Evolutionary conservation across 2,888 invertebrate species (phyloP), one percentile per base, ranked within the genome.

Genomic region (Capitulum mitella): DNA sequence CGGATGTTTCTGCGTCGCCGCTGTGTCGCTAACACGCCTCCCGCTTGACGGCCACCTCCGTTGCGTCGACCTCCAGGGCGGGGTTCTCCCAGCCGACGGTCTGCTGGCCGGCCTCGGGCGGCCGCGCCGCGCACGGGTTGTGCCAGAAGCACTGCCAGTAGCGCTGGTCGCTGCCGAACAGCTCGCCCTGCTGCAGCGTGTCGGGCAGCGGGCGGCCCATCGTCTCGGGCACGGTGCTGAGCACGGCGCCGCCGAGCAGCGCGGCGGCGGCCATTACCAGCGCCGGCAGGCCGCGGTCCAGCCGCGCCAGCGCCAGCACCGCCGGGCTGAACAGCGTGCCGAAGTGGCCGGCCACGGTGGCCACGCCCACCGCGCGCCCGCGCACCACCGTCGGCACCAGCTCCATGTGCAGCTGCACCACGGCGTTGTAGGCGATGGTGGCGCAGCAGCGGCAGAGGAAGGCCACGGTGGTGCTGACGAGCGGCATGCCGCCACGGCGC

Each of bases 71-170:
- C 43, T 43, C 43, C 43, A 43, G 43, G 5, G 43, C 43, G 12
- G 43, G 26, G n/a, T 70, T 43, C 12, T 43, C 91, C n/a, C n/a
- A n/a, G n/a, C n/a, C 61, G 3, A 32, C 19, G 16, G 3, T 19
- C 64, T 37, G 22, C 3, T 22, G 34, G 5, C 37, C 37, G 34
- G 19, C 37, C 22, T 22, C 51, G 19, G 19, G 3, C 12, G 22
- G 51, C 19, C 5, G 8, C 61, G 34, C 32, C 34, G 34, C 16
- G 2, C 1, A 70, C 37, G 37, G 70, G 19, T 37, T 34, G 22
- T 37, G 32, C 22, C 75, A 75, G 75, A 29, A 75, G 43, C 75
- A 75, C 46, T 75, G 79, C 48, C 78, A 80, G 77, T 34, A 81
- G 29, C 74, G 34, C 32, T 81, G 80, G 6, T 74, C 80, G 0